Percentiles rank a stretch among this genome's conserved stretches.
Conservation (phyloP, 2,113 vertebrate genomes). For the Hemiscyllium ocellatum region DNA sequence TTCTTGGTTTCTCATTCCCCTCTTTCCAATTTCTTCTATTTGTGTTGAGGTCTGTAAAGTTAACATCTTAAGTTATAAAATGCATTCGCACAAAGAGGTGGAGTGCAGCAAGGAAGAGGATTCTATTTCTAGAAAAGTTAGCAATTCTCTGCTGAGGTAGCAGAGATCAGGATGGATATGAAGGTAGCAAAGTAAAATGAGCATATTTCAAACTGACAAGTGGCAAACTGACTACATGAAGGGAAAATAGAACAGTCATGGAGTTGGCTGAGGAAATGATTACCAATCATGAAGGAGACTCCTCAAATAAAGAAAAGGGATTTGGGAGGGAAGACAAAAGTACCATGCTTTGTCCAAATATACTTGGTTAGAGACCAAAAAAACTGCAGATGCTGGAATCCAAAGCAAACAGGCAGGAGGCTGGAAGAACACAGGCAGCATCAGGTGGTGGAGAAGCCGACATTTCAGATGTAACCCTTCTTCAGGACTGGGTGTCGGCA, state of each 20-base stretch:
- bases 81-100: neutral
- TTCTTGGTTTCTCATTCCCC: neutral
- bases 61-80: neutral
- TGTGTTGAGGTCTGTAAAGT: neutral
- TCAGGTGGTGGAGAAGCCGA: too few species aligned
- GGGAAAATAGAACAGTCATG: neutral
- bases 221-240: neutral
- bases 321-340: neutral
- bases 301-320: neutral
- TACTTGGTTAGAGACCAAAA: too few species aligned
- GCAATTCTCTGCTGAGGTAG: neutral
- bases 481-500: too few species aligned
- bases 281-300: neutral
- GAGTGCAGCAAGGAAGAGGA: neutral
- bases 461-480: too few species aligned
- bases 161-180: neutral
- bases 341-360: neutral
- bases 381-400: too few species aligned
- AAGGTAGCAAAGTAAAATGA: neutral
- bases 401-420: too few species aligned
- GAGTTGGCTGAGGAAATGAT: neutral
- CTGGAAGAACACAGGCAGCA: too few species aligned
- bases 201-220: neutral
- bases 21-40: neutral
- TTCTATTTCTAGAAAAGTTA: neutral